These are phyloP conservation scores for Colius striatus DNA, from an alignment of 2,113 vertebrate species.

Conservation along the genomic window DNA sequence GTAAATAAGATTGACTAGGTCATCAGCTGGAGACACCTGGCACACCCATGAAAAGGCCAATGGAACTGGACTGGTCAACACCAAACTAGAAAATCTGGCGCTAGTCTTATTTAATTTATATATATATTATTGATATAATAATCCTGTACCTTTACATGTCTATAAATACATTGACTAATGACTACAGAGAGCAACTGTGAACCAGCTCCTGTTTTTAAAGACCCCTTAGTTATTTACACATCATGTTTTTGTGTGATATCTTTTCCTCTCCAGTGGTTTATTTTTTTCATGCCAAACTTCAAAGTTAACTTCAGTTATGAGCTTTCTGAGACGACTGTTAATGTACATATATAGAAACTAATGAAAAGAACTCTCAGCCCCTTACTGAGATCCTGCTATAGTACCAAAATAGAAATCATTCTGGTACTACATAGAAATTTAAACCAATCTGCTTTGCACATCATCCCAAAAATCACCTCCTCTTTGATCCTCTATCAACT, in stretches of 20 bases:
- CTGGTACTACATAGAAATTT: not conserved
- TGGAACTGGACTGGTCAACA: not conserved
- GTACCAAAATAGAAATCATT: not conserved
- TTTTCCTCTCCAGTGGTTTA: not conserved
- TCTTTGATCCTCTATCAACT: not conserved
- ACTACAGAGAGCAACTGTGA: not conserved
- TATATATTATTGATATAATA: no score
- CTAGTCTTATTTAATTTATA: no score
- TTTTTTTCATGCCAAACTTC: not conserved
- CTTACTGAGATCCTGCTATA: not conserved
- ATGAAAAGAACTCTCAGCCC: not conserved
- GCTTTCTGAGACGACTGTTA: not conserved
- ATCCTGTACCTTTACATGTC: not conserved
- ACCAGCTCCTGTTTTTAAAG: not conserved
- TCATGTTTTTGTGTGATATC: not conserved
- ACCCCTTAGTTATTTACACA: not conserved
- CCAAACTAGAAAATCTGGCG: not conserved
- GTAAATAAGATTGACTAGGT: not conserved
- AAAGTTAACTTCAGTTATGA: not conserved
- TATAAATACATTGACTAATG: not conserved
- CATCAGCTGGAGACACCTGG: not conserved
- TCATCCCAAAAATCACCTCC: not conserved
- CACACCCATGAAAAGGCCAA: not conserved
- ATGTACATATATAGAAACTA: not conserved
- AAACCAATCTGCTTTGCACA: constrained; percentile 14